Evolutionary conservation across 2,888 invertebrate genomes (phyloP), one percentile per base, ranked within the genome.

Genomic region (Clepsis dumicolana): DNA sequence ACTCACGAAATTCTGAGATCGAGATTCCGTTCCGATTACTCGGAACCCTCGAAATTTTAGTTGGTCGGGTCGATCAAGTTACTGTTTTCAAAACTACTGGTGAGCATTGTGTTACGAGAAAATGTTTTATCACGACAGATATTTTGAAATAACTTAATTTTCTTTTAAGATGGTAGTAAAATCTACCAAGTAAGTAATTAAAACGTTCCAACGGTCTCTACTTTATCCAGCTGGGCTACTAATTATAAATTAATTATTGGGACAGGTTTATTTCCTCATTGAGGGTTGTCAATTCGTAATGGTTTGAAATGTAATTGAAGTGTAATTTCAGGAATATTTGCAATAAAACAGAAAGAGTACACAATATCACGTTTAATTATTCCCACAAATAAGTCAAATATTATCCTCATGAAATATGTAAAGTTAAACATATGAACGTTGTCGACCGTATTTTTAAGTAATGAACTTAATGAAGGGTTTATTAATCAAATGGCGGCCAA

Each of bases 11-110:
- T 64, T 53, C 67, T 63, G 41, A 53, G 68, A 68, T 68, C 57
- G 24, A 12, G 41, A 48, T 48, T 48, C 48, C 48, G 10, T 48
- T 21, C 12, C 29, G 68, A 68, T 68, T 68, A 68, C 68, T 68
- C 32, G 52, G 68, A 68, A 68, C 64, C 57, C 41, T 59, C 64
- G 64, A 64, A 68, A 59, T 68, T 64, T 64, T 64, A 59, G 63
- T 53, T 18, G 64, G 59, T 41, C 24, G 59, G 64, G 59, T 41
- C 24, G 59, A 59, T 68, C 62, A 68, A 68, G 64, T 68, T 63
- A 68, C 68, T 63, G 32, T 5, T 63, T n/a, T 53, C 41, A 54
- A 38, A 61, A 63, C 63, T 65, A 41, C 48, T 24, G 18, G n/a
- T 16, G 57, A 10, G 16, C 68, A n/a, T 38, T 38, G 16, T 41